Evolutionary conservation across 2,888 invertebrate species (phyloP), one percentile per base, ranked within the genome.

Genomic region (Conops quadrifasciatus): DNA sequence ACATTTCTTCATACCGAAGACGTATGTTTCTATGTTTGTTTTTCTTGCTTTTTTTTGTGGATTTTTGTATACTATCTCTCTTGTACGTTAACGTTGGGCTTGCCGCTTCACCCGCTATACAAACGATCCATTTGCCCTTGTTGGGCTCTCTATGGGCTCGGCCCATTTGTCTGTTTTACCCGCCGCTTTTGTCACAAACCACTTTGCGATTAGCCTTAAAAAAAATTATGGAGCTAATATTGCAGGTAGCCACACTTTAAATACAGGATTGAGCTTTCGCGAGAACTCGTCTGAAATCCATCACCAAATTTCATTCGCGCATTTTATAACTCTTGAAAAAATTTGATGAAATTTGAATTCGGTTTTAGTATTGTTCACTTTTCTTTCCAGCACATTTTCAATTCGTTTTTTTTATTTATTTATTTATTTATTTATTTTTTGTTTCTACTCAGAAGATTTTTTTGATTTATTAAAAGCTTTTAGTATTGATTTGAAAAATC

Each of bases 271-370:
- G 79, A 76, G 78, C 75, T 80, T 80, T 79, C 80, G 79, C 77
- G 74, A 78, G 80, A 80, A 80, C 80, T 80, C 80, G 80, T 79
- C 71, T 78, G 77, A 76, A 79, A 79, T 79, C 80, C 79, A 78
- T 78, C 79, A 80, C 76, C 77, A 78, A 78, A 79, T 79, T 79
- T 78, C 78, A 79, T 75, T 71, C 19, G 71, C 45, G 73, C 73
- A 68, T 49, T 67, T n/a, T 43, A 13, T 24, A 47, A 36, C 11
- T 36, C 36, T 36, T 36, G 9, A 36, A 7, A 9, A 36, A 36
- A 36, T 36, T 67, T 59, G 72, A 59, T 51, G 58, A 60, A 24
- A 53, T 16, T 43, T 16, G 28, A 72, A 45, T 45, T 62, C 26
- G n/a, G 66, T 74, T 74, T 68, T 60, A n/a, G 28, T 13, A 28